Evolutionary conservation across 2,888 invertebrate genomes (phyloP), one percentile per base, ranked within the genome.

Genomic region (Apantesis nais): DNA sequence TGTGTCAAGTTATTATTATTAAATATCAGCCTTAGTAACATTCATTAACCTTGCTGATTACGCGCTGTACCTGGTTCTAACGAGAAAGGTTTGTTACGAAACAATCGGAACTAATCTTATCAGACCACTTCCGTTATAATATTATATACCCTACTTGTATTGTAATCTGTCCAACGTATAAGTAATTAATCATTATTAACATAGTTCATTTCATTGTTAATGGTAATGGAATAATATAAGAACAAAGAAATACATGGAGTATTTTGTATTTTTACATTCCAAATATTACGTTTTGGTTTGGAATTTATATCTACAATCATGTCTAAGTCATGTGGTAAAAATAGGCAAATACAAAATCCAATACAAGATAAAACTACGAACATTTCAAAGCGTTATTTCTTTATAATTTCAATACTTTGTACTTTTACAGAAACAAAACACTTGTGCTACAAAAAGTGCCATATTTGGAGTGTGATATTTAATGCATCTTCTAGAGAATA

Each of bases 141-240:
- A 48, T 64, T 68, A 60, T 52, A 2, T 66, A 22, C 64, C 74
- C 9, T 81, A 77, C 31, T 66, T 34, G 68, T 69, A 78, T 82
- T 80, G 67, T 72, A 71, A 69, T 71, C 65, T 31, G 41, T 65
- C 64, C 70, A 65, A 52, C 74, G 52, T 67, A 25, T 73, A 37
- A 65, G 66, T 62, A 74, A 78, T 73, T 78, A 78, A 78, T 75
- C 69, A 75, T 72, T 71, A 68, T 69, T 71, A 66, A 74, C 62
- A 76, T 74, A 68, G 73, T 64, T 74, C 75, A 74, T 74, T 70
- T 44, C 58, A 81, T 83, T 81, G 83, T 81, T 73, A 60, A 67
- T 69, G 14, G 41, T 66, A 73, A 62, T 34, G 67, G 67, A 68
- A 61, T 62, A 29, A 31, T 2, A 48, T 14, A 29, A 52, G 71